Evolutionary conservation across 2,797 vertebrate genomes (phyloP), one percentile per base, ranked within the genome.

Genomic region (Dermochelys coriacea): DNA sequence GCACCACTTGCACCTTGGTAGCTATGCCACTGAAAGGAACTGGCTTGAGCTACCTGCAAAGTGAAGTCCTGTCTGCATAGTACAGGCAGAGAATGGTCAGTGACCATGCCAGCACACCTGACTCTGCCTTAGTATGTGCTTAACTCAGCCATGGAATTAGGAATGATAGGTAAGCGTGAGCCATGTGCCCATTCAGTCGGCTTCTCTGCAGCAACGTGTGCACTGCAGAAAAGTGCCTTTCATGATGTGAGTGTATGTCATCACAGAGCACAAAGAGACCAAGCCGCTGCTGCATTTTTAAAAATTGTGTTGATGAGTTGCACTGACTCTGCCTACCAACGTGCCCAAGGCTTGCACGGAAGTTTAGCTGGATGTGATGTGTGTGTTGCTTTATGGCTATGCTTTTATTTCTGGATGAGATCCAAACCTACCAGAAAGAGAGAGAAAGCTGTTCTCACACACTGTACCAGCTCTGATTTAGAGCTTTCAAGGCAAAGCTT

Each of bases 151-250:
- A 41, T 8, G 4, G 79, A 55, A 34, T n/a, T 5, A 15, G 25
- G 47, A 18, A 37, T 23, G 18, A 71, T 23, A 45, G 37, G 37
- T 41, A 41, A 25, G 37, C n/a, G 21, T 25, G n/a, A 68, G 49
- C 19, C 29, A 49, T 6, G 8, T 25, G 15, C n/a, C 14, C 1
- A 1, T 14, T 50, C 19, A 4, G 45, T 45, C 37, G 3, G 80
- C 78, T 78, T 78, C 1, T 1, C 55, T 12, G 1, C 27, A 1
- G 0, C 23, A n/a, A 1, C 2, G 0, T 8, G 79, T 31, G 71
- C 7, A 0, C 0, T 59, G 34, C 27, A 0, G 1, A 1, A 50
- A 41, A 4, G 51, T 47, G 1, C 77, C 27, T 16, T 57, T 45
- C 54, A 14, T 29, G 3, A 19, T 3, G 16, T 19, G 11, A 29